Conservation (phyloP, 2,797 vertebrate species). For the Melopsittacus undulatus region DNA sequence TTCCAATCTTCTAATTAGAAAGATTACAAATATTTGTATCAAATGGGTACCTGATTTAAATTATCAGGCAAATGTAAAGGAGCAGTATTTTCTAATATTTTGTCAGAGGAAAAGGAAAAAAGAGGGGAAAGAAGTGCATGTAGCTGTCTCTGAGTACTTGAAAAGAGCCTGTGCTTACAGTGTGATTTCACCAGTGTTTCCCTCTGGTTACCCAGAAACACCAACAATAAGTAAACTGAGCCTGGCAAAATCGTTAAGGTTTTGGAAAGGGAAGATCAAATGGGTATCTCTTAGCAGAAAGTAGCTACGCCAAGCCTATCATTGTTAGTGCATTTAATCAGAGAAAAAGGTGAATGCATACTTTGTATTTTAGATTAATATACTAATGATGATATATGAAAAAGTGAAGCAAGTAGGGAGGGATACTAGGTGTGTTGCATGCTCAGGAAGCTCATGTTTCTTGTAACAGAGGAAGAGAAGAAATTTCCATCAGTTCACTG, state of each 20-base stretch:
- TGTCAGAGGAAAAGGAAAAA: no score
- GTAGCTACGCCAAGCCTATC: not conserved
- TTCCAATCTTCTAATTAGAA: not conserved
- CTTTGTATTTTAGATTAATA: not conserved
- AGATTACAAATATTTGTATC: not conserved
- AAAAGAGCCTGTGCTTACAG: not conserved
- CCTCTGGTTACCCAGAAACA: not conserved
- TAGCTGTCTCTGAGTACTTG: not conserved
- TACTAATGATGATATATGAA: not conserved
- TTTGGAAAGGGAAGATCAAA: not conserved
- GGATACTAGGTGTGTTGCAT: not conserved
- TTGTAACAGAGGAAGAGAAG: not conserved
- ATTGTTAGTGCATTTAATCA: not conserved
- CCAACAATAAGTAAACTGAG: not conserved
- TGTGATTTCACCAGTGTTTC: not conserved
- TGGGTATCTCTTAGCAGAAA: not conserved
- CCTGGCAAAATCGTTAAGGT: not conserved
- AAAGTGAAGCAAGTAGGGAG: not conserved
- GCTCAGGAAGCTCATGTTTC: not conserved
- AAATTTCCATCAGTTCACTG: not conserved
- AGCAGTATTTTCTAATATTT: not conserved
- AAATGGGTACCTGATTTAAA: not conserved
- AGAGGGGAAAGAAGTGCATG: not conserved
- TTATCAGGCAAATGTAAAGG: not conserved
- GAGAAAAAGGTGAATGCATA: not conserved